Conservation (phyloP, 2,113 vertebrate species). For the Anhinga anhinga region DNA sequence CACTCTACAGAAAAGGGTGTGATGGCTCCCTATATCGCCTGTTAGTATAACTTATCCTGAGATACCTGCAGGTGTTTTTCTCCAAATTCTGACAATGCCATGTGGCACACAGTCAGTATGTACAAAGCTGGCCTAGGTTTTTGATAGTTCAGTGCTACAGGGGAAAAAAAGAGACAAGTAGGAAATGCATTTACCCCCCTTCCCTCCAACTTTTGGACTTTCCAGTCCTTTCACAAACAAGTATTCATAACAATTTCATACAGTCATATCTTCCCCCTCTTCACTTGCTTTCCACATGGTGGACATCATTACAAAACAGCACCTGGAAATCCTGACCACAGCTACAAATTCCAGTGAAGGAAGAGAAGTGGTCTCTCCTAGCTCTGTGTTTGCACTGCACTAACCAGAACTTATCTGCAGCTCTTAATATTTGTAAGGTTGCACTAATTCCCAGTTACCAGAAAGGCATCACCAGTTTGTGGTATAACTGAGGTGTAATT, state of each 20-base stretch:
- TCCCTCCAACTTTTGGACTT: not conserved
- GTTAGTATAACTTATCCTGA: not conserved
- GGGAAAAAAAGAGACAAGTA: not conserved
- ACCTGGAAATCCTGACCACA: not conserved
- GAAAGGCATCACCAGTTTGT: not conserved
- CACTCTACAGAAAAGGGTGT: not conserved
- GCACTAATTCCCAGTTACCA: not conserved
- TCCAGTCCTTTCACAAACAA: not conserved
- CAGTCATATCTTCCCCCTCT: not conserved
- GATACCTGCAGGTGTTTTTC: rapidly evolving
- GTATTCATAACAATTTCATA: not conserved
- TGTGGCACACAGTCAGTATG: rapidly evolving
- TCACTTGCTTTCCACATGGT: rapidly evolving
- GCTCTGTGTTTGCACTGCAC: not conserved
- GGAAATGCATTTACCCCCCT: not conserved
- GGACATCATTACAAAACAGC: too few relatives aligned
- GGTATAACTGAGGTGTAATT: not conserved
- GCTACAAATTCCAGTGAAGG: not conserved
- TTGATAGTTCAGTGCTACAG: not conserved
- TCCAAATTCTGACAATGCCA: not conserved
- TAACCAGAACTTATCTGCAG: not conserved
- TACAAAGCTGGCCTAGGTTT: not conserved
- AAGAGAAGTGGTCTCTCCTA: not conserved
- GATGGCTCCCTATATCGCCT: rapidly evolving
- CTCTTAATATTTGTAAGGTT: not conserved